Evolutionary conservation across 2,888 invertebrate species (phyloP), one percentile per base, ranked within the genome.

Genomic region (Pogonocherus hispidulus): DNA sequence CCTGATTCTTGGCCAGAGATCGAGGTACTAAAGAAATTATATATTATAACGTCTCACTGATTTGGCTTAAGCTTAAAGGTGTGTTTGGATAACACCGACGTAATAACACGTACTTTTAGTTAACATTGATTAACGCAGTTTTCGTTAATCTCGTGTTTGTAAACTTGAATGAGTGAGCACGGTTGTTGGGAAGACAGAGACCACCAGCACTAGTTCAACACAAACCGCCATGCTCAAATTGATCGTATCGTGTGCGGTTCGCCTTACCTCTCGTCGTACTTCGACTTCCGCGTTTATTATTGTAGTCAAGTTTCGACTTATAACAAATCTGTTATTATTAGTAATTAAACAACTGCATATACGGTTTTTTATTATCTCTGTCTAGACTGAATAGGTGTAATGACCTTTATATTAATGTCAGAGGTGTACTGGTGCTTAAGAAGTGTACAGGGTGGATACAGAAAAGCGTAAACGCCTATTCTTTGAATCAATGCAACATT

Each of bases 321-420:
- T 62, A 64, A 71, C 71, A 70, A 72, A 75, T 74, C 70, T 74
- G 73, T 73, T 74, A 76, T 73, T 74, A 76, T 73, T 76, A 75
- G 73, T 69, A 76, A 76, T 75, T 75, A 73, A 79, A 74, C 78
- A 78, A 79, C 73, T 76, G 74, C 72, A 77, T 77, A 76, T 68
- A 63, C 65, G 66, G 76, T 70, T 76, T 78, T 76, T 77, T 76
- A 76, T 76, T 74, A 72, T 72, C 73, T 72, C 67, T 69, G 78
- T 79, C 78, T 79, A 79, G 79, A 79, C 79, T 73, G 71, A 65
- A 66, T 64, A 78, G 78, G 78, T 79, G 79, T 79, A 79, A 77
- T 71, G 75, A 75, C 76, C 74, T 76, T 78, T 64, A 66, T 62
- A 47, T 52, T 70, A 62, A 67, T 62, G 62, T 62, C 62, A 62